Conservation (phyloP, 2,797 vertebrate species). For the Squalus acanthias region DNA sequence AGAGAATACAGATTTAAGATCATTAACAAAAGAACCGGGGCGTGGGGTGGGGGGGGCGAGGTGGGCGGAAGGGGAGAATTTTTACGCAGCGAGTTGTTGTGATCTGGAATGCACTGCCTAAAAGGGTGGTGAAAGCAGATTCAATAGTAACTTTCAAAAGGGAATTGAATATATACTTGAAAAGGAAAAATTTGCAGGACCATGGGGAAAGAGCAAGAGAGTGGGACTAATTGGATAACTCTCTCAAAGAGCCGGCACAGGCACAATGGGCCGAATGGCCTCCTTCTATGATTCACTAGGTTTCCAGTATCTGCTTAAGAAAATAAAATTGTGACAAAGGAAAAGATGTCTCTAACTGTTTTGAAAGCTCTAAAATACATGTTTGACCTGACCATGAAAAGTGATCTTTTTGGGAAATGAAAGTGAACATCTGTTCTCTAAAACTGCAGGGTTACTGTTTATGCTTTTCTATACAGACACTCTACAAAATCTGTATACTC, state of each 20-base stretch:
- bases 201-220: not conserved
- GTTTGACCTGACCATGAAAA: slow-evolving; percentile 26
- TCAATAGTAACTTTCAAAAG: not conserved
- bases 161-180: not conserved
- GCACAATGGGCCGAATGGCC: not conserved
- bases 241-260: not conserved
- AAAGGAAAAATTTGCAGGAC: not conserved
- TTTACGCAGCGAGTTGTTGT: not conserved
- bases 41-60: too few species aligned
- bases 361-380: slow-evolving; percentile 12
- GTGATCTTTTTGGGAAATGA: slow-evolving; percentile 24
- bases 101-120: not conserved
- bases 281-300: not conserved
- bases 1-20: not conserved
- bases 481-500: slow-evolving; percentile 12
- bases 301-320: not conserved
- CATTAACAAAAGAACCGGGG: not conserved
- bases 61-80: not conserved
- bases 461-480: not conserved
- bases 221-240: not conserved
- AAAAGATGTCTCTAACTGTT: slow-evolving; percentile 5
- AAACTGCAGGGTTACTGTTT: not conserved
- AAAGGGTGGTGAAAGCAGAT: not conserved
- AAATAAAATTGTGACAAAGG: not conserved
- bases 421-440: slow-evolving; percentile 33